Conservation (phyloP, 2,888 invertebrate species). For the Mythimna ferrago region DNA sequence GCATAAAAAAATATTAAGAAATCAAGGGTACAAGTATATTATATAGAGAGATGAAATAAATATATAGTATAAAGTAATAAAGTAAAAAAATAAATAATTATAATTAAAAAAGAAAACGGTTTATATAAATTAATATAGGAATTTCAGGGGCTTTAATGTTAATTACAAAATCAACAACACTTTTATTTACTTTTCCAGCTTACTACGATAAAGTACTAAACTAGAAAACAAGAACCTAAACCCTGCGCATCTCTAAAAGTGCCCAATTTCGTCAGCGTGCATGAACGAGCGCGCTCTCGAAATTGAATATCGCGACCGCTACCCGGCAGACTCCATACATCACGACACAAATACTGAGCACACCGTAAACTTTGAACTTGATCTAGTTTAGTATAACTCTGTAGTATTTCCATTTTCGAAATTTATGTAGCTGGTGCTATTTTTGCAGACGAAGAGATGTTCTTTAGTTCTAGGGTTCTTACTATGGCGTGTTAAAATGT, state of each 20-base stretch:
- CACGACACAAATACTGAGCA: slow-evolving; percentile 33
- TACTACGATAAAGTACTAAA: not conserved
- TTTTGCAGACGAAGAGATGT: not conserved
- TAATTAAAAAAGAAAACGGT: no score
- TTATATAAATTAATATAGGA: not conserved
- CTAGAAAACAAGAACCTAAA: not conserved
- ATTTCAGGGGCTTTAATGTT: not conserved
- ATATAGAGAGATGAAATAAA: no score
- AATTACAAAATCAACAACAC: not conserved
- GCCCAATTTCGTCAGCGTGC: slow-evolving; percentile 26
- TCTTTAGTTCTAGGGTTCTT: not conserved
- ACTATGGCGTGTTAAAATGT: no score
- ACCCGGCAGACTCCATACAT: slow-evolving; percentile 50
- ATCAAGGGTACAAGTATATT: no score
- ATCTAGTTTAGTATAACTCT: slow-evolving; percentile 34
- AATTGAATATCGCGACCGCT: slow-evolving; percentile 57
- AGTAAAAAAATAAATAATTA: no score
- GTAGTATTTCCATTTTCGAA: slow-evolving; percentile 2
- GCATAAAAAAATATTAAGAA: no score
- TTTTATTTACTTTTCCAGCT: not conserved
- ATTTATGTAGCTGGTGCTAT: slow-evolving; percentile 12
- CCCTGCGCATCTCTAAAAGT: slow-evolving; percentile 40
- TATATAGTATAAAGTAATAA: no score
- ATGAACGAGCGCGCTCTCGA: slow-evolving; percentile 21
- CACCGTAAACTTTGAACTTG: slow-evolving; percentile 47